Evolutionary conservation across 2,797 vertebrate genomes (phyloP).

Genomic region (Buphagus erythrorhynchus): DNA sequence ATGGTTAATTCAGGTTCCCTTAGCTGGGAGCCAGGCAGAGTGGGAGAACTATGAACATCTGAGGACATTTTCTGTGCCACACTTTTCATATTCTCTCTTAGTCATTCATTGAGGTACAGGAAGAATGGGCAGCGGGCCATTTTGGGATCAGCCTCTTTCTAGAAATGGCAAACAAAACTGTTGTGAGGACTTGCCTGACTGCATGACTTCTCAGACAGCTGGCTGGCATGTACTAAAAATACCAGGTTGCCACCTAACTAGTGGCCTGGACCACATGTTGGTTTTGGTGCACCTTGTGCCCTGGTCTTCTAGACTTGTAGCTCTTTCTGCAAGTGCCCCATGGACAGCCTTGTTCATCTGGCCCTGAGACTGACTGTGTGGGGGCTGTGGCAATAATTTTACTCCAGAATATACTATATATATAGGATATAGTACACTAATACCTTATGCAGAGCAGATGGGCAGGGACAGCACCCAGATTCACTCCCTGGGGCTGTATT

Average conservation of each 20-base stretch:
- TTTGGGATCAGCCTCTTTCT: not conserved
- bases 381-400: not conserved
- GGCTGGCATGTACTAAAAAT: not conserved
- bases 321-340: not conserved
- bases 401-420: not conserved
- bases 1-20: not conserved
- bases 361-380: not conserved
- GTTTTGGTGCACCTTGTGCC: not conserved
- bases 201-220: not conserved
- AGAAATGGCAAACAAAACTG: not conserved
- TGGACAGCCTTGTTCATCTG: not conserved
- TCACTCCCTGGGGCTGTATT: not conserved
- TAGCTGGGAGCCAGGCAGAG: not conserved
- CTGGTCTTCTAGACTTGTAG: not conserved
- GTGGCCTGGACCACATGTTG: not conserved
- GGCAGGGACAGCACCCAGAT: not conserved
- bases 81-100: not conserved
- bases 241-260: not conserved
- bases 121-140: rapidly evolving
- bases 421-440: not conserved
- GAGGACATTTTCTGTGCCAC: not conserved
- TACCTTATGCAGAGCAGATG: not conserved
- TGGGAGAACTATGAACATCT: not conserved
- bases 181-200: not conserved
- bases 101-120: not conserved